Evolutionary conservation across 2,888 invertebrate species (phyloP).

Genomic region (Sinhomidia bicolor): DNA sequence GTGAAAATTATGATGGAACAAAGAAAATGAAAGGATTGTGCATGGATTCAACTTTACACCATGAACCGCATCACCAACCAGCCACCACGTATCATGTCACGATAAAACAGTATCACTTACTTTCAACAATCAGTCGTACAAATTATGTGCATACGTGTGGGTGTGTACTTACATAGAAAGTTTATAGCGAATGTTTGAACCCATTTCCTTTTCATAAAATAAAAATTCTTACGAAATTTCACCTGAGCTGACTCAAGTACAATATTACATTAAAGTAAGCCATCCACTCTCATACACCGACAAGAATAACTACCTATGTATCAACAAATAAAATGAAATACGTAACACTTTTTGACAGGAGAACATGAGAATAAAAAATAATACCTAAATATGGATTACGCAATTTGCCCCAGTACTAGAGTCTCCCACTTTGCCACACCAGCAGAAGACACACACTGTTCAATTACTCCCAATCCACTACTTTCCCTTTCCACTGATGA

Average conservation of each 20-base stretch:
- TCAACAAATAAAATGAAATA: too few species aligned
- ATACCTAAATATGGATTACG: neutral
- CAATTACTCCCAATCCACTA: neutral
- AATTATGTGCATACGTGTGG: too few species aligned
- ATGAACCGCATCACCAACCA: too few species aligned
- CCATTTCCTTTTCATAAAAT: neutral
- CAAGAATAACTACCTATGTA: neutral
- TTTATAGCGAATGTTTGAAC: too few species aligned
- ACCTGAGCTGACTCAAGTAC: neutral
- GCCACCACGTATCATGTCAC: too few species aligned
- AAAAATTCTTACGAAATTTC: conserved; percentile 20
- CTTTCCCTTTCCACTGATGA: neutral
- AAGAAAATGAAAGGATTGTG: neutral
- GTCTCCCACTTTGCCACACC: neutral
- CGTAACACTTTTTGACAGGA: neutral
- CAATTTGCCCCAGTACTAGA: conserved; percentile 18
- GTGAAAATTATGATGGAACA: too few species aligned
- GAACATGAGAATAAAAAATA: neutral
- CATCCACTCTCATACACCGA: neutral
- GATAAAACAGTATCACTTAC: too few species aligned
- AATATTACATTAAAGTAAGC: neutral
- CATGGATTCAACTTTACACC: too few species aligned
- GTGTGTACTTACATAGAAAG: too few species aligned
- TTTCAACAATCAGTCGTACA: too few species aligned
- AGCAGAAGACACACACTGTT: neutral